Base-by-base conservation (phyloP, 1,140 invertebrate genomes). In the Diorhabda carinulata region DNA sequence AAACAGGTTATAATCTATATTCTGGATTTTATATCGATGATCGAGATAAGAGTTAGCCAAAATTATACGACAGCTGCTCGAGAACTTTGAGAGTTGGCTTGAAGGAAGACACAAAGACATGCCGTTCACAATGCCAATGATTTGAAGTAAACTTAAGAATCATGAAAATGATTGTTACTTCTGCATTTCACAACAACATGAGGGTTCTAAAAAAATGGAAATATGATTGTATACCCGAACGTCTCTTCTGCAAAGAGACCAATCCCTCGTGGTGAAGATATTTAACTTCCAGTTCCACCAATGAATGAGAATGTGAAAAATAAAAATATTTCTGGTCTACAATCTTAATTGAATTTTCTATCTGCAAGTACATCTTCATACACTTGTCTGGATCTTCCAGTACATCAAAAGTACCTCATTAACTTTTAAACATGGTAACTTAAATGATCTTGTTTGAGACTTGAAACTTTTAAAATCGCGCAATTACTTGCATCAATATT, bases 121-220 rank as follows among this genome's bases (percentile, higher is more conserved):
- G 64, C 68, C 68, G 40, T 77, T 76, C 70, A 40, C 62, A 63
- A 43, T 69, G 56, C 70, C 74, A 43, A 72, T 75, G 69, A 69
- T 74, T 60, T 73, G 74, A 73, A 71, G 56, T 62, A 72, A 78
- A 71, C 69, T 42, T 52, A 9, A 64, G 60, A 73, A 74, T 71
- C 74, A 74, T 61, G 25, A 25, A 25, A 25, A 25, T 25, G 25
- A 25, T 25, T 25, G 25, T 25, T 25, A 25, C 25, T 25, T 25
- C 25, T 25, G 25, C 25, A 25, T 25, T 25, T 25, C 25, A 25
- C 25, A 62, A 57, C 25, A 8, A 57, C 56, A 57, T 10, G 56
- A 57, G 56, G 10, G 10, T 2, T 57, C 56, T 25, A 25, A 25
- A 25, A 43, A 63, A 41, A 63, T 42, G 6, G 45, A 63, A 40